phyloP scores from a whole-genome alignment of 2,113 vertebrate species.

The Amphiprion ocellaris region DNA sequence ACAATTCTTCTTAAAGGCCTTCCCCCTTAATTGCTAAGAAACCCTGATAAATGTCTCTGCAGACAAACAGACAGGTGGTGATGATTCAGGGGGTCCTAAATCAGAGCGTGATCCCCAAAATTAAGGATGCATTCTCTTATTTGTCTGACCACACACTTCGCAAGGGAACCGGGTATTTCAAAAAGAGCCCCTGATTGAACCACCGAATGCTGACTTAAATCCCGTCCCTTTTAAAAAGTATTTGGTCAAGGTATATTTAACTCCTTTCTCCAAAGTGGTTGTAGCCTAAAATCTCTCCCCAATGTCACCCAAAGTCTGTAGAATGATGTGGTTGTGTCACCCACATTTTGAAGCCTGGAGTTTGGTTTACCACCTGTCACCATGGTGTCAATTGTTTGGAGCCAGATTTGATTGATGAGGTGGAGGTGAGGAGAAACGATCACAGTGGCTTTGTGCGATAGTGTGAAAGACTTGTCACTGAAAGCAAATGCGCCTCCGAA shows the following conservation, averaged over 20 bases:
- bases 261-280: background rate
- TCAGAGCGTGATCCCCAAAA: slow-evolving; percentile 15
- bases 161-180: slow-evolving; percentile 10
- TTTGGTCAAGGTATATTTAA: background rate
- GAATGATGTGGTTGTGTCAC: background rate
- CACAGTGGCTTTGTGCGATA: slow-evolving; percentile 15
- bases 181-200: slow-evolving; percentile 35
- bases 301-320: background rate
- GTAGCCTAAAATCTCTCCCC: background rate
- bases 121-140: background rate
- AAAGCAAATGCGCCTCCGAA: slow-evolving; percentile 34
- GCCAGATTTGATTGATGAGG: slow-evolving; percentile 38
- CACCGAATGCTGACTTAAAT: slow-evolving; percentile 35
- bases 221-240: background rate
- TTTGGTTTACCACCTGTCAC: slow-evolving; percentile 26
- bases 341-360: background rate
- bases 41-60: background rate
- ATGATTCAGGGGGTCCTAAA: slow-evolving; percentile 43
- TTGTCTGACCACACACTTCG: background rate
- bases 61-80: slow-evolving; percentile 36
- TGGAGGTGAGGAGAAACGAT: slow-evolving; percentile 20
- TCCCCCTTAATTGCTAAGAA: slow-evolving; percentile 7
- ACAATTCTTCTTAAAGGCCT: slow-evolving; percentile 20
- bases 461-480: slow-evolving; percentile 17
- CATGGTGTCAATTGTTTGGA: slow-evolving; percentile 28